Evolutionary conservation across 2,888 invertebrate genomes (phyloP), one percentile per base, ranked within the genome.

Genomic region (Drosophila melanocephala): DNA sequence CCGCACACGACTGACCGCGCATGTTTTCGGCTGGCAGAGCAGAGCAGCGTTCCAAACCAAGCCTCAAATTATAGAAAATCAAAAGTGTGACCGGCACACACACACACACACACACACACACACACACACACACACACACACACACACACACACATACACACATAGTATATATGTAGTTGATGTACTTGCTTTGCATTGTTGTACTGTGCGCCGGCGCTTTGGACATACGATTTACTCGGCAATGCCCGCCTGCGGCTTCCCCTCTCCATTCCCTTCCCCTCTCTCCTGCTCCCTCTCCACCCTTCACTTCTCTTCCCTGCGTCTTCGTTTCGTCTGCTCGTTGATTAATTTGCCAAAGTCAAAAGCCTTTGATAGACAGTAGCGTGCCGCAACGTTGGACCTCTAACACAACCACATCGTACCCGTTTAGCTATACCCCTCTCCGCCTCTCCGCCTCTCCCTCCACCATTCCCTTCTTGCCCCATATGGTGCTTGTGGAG

Each of bases 1-100:
- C 92, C 93, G 93, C 93, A 93, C 93, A 93, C 93, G 93, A 93
- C 92, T 93, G 93, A 92, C 93, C 93, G 93, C 92, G 93, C 93
- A 92, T 93, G 85, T 91, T 87, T 90, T 91, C 85, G 84, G 83
- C 87, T 90, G 87, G 84, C 65, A 78, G 84, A 79, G 87, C 85
- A 86, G 67, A 77, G 85, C 85, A 86, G 69, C 77, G 79, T 72
- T 79, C 75, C 79, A 68, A 81, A 59, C 83, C 75, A 82, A 72
- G 74, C 85, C 89, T 90, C 65, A 83, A 90, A 90, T 88, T 86
- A 86, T 86, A 86, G 86, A 86, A 86, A 90, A 90, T 83, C 86
- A 90, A 86, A 86, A 86, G 86, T 86, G 90, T 90, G 86, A 90
- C 86, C 90, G 86, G 61, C 83, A 75, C 83, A 87, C 85, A 84